A percentile compares a stretch with the other conserved stretches of the same genome.
Evolutionary conservation across 1,140 invertebrate species (phyloP).

Genomic region (Calliphora vicina): DNA sequence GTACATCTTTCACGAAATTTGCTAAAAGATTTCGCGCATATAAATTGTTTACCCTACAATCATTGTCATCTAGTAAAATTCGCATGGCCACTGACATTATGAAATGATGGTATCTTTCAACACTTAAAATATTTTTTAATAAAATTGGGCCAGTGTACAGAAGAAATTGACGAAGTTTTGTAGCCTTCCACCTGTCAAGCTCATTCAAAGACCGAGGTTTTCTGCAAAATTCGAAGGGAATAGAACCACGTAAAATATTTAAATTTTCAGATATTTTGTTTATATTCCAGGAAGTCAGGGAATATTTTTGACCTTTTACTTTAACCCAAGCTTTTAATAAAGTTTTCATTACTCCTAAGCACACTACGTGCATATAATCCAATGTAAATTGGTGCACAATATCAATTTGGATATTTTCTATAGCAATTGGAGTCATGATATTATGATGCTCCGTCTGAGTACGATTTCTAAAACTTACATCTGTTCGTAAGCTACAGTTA

Average conservation of each 20-base stretch:
- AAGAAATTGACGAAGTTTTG: slow-evolving; percentile 22
- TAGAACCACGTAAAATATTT: not conserved
- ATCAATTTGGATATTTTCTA: not conserved
- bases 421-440: not conserved
- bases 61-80: slow-evolving; percentile 16
- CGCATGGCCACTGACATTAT: slow-evolving; percentile 11
- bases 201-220: slow-evolving; percentile 13
- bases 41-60: not conserved
- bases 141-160: not conserved
- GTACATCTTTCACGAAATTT: slow-evolving; percentile 3
- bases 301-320: slow-evolving; percentile 8
- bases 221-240: slow-evolving; percentile 22
- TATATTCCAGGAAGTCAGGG: slow-evolving; percentile 13
- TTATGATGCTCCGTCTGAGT: slow-evolving; percentile 13
- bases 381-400: not conserved
- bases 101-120: not conserved
- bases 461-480: slow-evolving; percentile 16
- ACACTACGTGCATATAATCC: slow-evolving; percentile 25
- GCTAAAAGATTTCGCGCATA: not conserved
- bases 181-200: slow-evolving; percentile 25
- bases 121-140: not conserved
- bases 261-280: not conserved
- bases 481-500: not conserved
- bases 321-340: slow-evolving; percentile 25
- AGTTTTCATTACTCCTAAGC: not conserved